Evolutionary conservation across 1,140 invertebrate genomes (phyloP), one percentile per base, ranked within the genome.

Genomic region (Cydia strobilella): DNA sequence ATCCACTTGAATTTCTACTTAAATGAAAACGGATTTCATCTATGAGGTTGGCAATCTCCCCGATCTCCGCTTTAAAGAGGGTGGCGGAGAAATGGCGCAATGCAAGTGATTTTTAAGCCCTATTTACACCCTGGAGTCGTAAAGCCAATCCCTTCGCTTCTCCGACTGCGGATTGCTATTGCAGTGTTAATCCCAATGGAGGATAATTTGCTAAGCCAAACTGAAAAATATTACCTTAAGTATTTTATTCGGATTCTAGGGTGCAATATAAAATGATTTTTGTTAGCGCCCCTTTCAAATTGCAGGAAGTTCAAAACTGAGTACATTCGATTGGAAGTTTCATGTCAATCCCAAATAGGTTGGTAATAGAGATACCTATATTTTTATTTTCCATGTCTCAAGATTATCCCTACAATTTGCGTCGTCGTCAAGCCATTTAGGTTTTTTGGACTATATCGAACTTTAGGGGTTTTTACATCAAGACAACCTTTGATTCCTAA

Each of bases 51-150:
- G 31, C 71, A 51, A 45, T 51, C 71, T 51, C 25, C 18, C 9
- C 31, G 71, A 51, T 48, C 76, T 79, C 75, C 81, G 79, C 79
- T 86, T 81, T 83, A 74, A 80, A 79, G 75, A 77, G 82, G 82
- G 80, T 75, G 72, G 76, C 74, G 45, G 73, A 77, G 77, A 69
- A 69, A 69, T 76, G 79, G 45, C 74, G 77, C 76, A 74, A 73
- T 74, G 72, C 72, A 82, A 87, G 82, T 85, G 84, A 87, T 85
- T 85, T 89, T 84, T 88, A 86, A 88, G 83, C 83, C 86, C 81
- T 84, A 86, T 89, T 84, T 85, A 83, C 83, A 80, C 72, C 72
- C 75, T 80, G 75, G 77, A 85, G 81, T 80, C 80, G 81, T 84
- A 84, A 84, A 85, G 82, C 76, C 65, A 76, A 79, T 83, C 76